Percentiles rank a stretch among this genome's conserved stretches.
Conservation (phyloP, 2,113 vertebrate species). For the Piliocolobus tephrosceles region DNA sequence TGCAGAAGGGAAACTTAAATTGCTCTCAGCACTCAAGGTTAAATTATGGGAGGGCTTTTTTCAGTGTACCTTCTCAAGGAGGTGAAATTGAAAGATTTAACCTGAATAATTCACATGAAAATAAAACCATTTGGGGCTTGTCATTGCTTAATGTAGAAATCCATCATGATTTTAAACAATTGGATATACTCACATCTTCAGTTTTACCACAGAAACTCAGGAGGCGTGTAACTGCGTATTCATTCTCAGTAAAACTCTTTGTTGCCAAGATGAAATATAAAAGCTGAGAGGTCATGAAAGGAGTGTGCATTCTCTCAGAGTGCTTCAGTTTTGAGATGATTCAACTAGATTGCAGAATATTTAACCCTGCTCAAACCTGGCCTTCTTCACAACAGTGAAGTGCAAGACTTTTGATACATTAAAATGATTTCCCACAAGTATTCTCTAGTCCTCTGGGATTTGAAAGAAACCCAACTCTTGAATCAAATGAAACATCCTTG, state of each 20-base stretch:
- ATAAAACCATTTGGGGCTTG: slow-evolving; percentile 59
- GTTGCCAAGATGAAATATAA: slow-evolving; percentile 54
- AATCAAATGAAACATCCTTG: slow-evolving; percentile 37
- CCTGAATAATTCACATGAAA: slow-evolving; percentile 56
- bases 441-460: background rate
- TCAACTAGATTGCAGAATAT: background rate
- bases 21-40: slow-evolving; percentile 13
- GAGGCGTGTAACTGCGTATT: slow-evolving; percentile 16
- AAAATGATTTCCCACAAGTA: slow-evolving; percentile 29
- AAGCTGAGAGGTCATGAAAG: slow-evolving; percentile 42
- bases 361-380: slow-evolving; percentile 14
- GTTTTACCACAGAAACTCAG: slow-evolving; percentile 44
- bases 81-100: slow-evolving; percentile 37
- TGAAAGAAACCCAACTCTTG: slow-evolving; percentile 24
- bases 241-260: slow-evolving; percentile 50
- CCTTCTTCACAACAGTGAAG: background rate
- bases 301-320: background rate
- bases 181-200: slow-evolving; percentile 49
- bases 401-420: background rate
- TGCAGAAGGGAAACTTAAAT: background rate
- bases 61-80: slow-evolving; percentile 36
- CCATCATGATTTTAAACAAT: slow-evolving; percentile 62
- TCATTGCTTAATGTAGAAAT: slow-evolving; percentile 56
- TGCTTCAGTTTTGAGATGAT: slow-evolving; percentile 33
- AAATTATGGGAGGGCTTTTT: slow-evolving; percentile 41